Evolutionary conservation across 2,113 vertebrate species (phyloP), one percentile per base, ranked within the genome.

Genomic region (Pleuronectes platessa): DNA sequence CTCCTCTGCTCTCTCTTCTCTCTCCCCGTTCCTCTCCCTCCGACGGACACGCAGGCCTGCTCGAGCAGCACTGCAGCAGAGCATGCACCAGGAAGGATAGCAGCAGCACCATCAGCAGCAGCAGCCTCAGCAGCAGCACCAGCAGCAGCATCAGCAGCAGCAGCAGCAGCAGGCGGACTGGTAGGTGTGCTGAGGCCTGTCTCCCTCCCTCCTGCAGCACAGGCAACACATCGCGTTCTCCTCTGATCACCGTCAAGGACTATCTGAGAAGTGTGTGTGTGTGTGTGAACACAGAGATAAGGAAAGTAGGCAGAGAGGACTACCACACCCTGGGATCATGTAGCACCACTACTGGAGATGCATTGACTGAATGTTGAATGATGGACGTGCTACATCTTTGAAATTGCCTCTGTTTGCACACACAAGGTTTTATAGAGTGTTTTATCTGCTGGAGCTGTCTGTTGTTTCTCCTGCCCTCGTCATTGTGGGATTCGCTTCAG

Each of bases 151-250:
- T 64, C 61, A 68, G 60, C 65, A 71, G 58, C 71, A 69, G 54
- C 69, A 60, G 70, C 68, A 71, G 86, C 79, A 83, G 85, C 83
- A 76, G 82, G 78, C 79, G 60, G 73, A 88, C 89, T 79, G 89
- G 94, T 91, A 94, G 87, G 93, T 93, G 89, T 87, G 74, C 89
- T 83, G 68, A 93, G 90, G 94, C 94, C 91, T 82, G 74, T 86
- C 74, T 84, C 65, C 81, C 72, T 90, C 18, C 85, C 72, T 84
- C 88, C 83, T 87, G 85, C 85, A 86, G 83, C 82, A 87, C 68
- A 79, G 80, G 81, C 83, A 86, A 89, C 84, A 74, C 79, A 81
- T 70, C 11, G 65, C 68, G 45, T 81, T 91, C 83, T 89, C 84
- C 79, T 82, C 72, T 83, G 84, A 83, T 91, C 76, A 79, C 74